phyloP scores from a whole-genome alignment of 2,113 vertebrate genomes.

The Pteropus alecto region DNA sequence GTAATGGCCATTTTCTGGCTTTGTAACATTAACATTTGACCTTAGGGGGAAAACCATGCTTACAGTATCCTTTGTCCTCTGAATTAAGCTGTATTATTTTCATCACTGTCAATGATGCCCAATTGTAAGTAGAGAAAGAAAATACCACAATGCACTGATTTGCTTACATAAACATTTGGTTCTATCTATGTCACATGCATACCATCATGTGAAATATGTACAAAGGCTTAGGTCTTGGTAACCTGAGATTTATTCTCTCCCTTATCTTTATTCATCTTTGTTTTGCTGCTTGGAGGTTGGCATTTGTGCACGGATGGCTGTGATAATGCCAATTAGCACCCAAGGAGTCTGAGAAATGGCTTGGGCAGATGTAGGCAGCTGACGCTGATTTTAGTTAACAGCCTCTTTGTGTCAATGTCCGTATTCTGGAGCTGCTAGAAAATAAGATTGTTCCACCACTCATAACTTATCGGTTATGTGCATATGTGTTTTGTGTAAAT shows the following conservation, averaged over 20 bases:
- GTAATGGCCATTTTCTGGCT: neutral
- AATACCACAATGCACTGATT: neutral
- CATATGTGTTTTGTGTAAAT: neutral
- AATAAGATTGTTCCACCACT: neutral
- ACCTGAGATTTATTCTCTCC: neutral
- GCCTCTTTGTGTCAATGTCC: neutral
- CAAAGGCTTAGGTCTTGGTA: neutral
- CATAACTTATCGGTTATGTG: neutral
- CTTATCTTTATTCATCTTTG: neutral
- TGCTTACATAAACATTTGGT: neutral
- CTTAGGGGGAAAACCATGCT: neutral
- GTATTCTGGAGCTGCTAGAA: neutral
- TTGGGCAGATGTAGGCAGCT: neutral
- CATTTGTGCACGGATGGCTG: neutral
- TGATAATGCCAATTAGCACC: neutral
- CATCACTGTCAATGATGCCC: neutral
- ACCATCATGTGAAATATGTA: neutral
- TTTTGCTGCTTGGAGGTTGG: neutral
- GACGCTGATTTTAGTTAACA: constrained; percentile 6
- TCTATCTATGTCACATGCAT: neutral
- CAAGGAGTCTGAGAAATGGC: neutral
- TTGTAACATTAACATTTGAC: neutral
- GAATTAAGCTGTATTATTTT: constrained; percentile 21
- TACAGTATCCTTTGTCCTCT: neutral
- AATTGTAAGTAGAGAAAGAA: neutral